Evolutionary conservation across 2,888 invertebrate genomes (phyloP), one percentile per base, ranked within the genome.

Genomic region (Idaea straminata): DNA sequence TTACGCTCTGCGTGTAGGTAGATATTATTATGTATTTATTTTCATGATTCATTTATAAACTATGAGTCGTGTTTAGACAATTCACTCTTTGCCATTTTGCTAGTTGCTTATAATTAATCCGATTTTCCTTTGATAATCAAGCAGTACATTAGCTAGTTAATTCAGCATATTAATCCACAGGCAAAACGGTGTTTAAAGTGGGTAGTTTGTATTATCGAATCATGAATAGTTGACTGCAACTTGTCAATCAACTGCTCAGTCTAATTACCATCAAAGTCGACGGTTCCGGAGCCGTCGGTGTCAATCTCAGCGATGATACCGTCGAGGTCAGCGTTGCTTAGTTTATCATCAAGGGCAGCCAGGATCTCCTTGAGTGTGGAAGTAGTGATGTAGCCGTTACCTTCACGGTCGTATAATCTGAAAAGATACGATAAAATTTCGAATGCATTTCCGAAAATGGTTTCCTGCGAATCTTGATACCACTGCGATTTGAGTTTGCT

Each of bases 281-380:
- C 99, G 74, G 99, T 99, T 83, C 99, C 99, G 73, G 98, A 98
- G 65, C 99, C 99, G 89, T 99, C 99, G 69, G 98, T 98, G 92
- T 99, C 99, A 81, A 99, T 99, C 94, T 99, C 99, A 80, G 97
- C 96, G 86, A 99, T 99, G 94, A 99, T 99, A 75, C 98, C 98
- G 85, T 99, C 99, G 75, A 99, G 94, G 86, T 99, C 98, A 63
- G 98, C 95, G 82, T 96, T 97, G 74, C 96, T 97, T 57, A 99
- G 94, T 86, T 99, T 98, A 88, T 99, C 99, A 79, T 99, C 99
- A 59, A 97, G 94, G 35, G 98, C 98, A 64, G 96, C 96, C 73
- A 99, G 94, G 90, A 99, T 99, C 94, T 99, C 99, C 84, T 98
- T 96, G 62, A 98, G 93, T 5, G 97, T 97, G 5, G 96, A 96